Conservation (phyloP, 2,113 vertebrate genomes). For the Cyprinus carpio region DNA sequence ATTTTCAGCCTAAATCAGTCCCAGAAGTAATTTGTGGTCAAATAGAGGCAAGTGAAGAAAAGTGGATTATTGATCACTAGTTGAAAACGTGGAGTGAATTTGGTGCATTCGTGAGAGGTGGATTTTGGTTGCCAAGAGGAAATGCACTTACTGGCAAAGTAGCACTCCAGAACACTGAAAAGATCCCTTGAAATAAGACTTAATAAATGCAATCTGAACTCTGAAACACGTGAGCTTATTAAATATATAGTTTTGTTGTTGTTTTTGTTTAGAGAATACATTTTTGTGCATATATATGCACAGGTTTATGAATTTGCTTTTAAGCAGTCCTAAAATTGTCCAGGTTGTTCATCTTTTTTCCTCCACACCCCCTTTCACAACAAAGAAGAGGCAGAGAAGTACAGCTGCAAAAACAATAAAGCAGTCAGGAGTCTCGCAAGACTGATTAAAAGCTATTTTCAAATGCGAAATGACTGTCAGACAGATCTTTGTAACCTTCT, state of each 20-base stretch:
- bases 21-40: background rate
- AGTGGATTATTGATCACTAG: background rate
- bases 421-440: conserved; percentile 63
- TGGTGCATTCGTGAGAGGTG: background rate
- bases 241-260: conserved; percentile 1
- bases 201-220: conserved; percentile 34
- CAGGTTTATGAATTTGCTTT: conserved; percentile 8
- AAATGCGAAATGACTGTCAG: conserved; percentile 52
- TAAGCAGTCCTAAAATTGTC: conserved; percentile 28
- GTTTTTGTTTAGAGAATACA: conserved; percentile 30
- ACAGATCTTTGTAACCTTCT: conserved; percentile 52
- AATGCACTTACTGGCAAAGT: background rate
- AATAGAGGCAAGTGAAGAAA: background rate
- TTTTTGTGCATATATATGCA: background rate
- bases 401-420: conserved; percentile 66
- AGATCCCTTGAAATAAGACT: conserved; percentile 1
- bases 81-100: background rate
- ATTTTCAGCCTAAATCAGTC: background rate
- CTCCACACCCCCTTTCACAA: conserved; percentile 48
- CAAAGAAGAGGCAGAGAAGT: conserved; percentile 57
- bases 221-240: conserved; percentile 24
- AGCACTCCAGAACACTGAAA: conserved; percentile 23
- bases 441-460: conserved; percentile 63
- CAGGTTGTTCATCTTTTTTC: conserved; percentile 42
- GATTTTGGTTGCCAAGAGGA: conserved; percentile 7